Conservation (phyloP, 2,113 vertebrate genomes). For the Sterrhoptilus dennistouni region DNA sequence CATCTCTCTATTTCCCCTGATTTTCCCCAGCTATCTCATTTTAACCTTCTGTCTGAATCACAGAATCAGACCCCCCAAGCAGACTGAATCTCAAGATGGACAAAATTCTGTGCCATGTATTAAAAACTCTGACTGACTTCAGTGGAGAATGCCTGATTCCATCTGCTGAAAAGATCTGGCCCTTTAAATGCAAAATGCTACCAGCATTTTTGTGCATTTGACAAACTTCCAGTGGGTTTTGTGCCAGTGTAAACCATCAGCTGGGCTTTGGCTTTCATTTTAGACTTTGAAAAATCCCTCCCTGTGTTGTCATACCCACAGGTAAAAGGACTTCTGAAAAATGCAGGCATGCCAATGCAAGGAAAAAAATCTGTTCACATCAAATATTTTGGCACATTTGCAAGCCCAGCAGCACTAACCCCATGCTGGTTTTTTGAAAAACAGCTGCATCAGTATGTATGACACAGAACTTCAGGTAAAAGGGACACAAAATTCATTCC, state of each 20-base stretch:
- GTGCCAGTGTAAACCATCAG: background rate
- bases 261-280: background rate
- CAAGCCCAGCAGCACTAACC: background rate
- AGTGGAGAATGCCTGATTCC: background rate
- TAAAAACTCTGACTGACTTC: background rate
- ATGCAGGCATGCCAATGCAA: background rate
- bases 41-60: background rate
- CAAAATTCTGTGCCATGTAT: background rate
- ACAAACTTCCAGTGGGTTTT: background rate
- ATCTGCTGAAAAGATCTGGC: background rate
- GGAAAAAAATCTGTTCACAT: background rate
- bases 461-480: background rate
- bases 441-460: background rate
- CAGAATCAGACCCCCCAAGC: background rate
- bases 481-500: background rate
- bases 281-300: background rate
- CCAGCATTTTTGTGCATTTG: background rate
- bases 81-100: background rate
- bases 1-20: background rate
- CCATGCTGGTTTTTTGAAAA: background rate
- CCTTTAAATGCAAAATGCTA: background rate
- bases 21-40: background rate
- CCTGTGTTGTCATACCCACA: background rate
- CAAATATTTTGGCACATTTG: background rate
- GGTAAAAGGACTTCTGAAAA: constrained; percentile 12